phyloP scores from a whole-genome alignment of 35 echinoderm and acorn worm genomes.

The Heliocidaris tuberculata region DNA sequence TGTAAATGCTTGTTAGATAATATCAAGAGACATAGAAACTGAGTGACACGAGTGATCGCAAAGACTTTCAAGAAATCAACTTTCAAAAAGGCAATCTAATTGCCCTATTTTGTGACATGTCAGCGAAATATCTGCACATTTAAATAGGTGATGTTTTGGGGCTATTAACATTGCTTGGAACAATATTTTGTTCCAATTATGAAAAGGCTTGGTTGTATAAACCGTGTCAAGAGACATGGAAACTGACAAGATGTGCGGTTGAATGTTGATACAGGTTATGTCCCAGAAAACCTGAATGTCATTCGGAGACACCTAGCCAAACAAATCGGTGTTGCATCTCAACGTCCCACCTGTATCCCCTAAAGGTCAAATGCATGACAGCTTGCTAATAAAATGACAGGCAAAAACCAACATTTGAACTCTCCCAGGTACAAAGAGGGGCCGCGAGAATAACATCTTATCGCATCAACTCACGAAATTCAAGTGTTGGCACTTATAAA shows the following conservation, averaged over 20 bases:
- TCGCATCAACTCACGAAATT: no score
- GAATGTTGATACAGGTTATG: neutral
- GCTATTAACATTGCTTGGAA: no score
- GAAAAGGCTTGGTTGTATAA: neutral
- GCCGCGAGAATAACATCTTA: neutral
- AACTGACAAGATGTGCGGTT: neutral
- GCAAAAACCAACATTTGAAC: neutral
- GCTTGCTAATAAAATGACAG: neutral
- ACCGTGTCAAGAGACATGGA: neutral
- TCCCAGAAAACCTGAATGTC: neutral
- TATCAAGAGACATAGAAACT: neutral
- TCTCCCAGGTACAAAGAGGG: neutral
- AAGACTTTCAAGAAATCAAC: no score
- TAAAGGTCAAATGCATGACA: neutral
- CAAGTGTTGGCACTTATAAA: no score
- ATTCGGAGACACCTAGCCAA: neutral
- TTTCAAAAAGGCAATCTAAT: no score
- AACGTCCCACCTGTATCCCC: neutral
- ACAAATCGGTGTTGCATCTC: neutral
- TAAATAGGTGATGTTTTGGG: no score
- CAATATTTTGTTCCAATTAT: neutral
- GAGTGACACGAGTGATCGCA: neutral
- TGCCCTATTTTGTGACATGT: no score
- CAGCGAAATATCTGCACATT: no score
- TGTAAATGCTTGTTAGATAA: neutral